phyloP scores from a whole-genome alignment of 2,797 vertebrate genomes.

The Mormyrus hasselquistii region DNA sequence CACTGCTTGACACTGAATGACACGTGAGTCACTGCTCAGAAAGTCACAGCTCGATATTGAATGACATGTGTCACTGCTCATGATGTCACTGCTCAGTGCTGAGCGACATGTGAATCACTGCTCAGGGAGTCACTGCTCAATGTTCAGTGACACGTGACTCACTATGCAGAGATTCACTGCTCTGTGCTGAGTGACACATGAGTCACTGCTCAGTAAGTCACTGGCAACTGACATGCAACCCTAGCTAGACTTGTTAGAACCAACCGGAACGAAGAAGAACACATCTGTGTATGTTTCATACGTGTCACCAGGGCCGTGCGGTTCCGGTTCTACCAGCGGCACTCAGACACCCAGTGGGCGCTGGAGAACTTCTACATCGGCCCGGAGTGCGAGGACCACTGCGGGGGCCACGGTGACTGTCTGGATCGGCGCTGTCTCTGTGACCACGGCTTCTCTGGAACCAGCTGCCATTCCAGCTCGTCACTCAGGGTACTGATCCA shows the following conservation, averaged over 20 bases:
- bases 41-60: not conserved
- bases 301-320: slow-evolving; percentile 71
- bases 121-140: not conserved
- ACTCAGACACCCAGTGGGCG: slow-evolving; percentile 90
- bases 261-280: not conserved
- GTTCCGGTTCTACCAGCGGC: slow-evolving; percentile 93
- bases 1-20: not conserved
- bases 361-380: slow-evolving; percentile 97
- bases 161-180: not conserved
- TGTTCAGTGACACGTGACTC: not conserved
- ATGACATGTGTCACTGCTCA: not conserved
- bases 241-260: not conserved
- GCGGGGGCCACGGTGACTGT: slow-evolving; percentile 91
- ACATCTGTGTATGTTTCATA: not conserved
- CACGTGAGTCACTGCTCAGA: not conserved
- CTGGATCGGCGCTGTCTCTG: slow-evolving; percentile 89
- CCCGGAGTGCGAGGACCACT: slow-evolving; percentile 80
- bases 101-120: not conserved
- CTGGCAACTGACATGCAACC: not conserved
- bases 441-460: slow-evolving; percentile 85
- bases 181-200: not conserved
- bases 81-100: not conserved
- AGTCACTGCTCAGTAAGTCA: not conserved
- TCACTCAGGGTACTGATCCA: slow-evolving; percentile 71
- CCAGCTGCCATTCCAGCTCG: slow-evolving; percentile 83